These are phyloP conservation scores for Diploptera punctata DNA, from an alignment of 2,888 invertebrate genomes.

Conservation along the genomic window DNA sequence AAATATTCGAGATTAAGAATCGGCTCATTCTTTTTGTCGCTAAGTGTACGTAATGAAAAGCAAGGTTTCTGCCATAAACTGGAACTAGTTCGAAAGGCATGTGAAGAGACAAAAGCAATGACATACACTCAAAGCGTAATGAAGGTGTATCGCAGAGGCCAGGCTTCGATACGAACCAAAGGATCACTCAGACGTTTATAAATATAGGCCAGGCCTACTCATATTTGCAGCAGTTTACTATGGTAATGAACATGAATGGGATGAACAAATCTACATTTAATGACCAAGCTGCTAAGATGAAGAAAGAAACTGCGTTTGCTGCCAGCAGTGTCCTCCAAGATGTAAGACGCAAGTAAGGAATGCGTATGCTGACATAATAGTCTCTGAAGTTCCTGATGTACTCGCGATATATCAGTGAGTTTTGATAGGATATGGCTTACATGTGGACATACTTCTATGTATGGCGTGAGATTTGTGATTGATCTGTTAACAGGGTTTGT, in stretches of 20 bases:
- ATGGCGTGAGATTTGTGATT: not conserved
- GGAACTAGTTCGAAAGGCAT: not conserved
- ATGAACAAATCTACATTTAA: not conserved
- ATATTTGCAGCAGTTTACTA: constrained; percentile 9
- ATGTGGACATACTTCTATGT: not conserved
- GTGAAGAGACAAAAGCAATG: not conserved
- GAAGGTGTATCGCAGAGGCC: not conserved
- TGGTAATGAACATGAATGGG: not conserved
- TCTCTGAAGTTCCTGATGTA: not conserved
- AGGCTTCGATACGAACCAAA: not conserved
- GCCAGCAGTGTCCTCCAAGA: constrained; percentile 11
- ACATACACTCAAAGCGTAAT: not conserved
- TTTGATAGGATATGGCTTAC: constrained; percentile 2
- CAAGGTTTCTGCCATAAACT: not conserved
- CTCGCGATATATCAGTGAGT: not conserved
- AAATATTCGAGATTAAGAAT: too few species aligned
- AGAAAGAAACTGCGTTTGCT: constrained; percentile 7
- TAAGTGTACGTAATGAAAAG: not conserved
- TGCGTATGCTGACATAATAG: not conserved
- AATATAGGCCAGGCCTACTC: not conserved
- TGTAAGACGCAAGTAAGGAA: not conserved
- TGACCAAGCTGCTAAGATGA: constrained; percentile 8
- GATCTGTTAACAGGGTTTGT: not conserved
- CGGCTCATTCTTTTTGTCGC: too few species aligned
- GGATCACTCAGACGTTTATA: constrained; percentile 9